phyloP scores from a whole-genome alignment of 2,888 invertebrate species.

The Scaptomyza cyrtandrae region DNA sequence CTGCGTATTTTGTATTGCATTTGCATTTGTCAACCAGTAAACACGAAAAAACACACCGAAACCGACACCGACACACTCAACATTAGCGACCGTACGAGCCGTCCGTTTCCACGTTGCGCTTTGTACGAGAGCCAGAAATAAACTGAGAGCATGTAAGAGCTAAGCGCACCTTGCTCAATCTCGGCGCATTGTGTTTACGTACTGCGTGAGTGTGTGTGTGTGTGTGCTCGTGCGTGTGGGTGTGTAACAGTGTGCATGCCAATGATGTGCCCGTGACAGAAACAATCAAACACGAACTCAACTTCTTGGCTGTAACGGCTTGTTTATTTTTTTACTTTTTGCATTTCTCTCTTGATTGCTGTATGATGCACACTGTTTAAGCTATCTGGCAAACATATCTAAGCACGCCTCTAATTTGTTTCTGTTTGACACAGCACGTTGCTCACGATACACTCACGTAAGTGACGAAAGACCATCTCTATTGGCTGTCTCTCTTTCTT shows the following conservation, averaged over 20 bases:
- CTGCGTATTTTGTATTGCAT: slow-evolving; percentile 50
- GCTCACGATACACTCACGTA: slow-evolving; percentile 32
- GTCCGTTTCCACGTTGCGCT: slow-evolving; percentile 75
- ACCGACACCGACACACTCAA: slow-evolving; percentile 59
- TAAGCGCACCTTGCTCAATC: slow-evolving; percentile 80
- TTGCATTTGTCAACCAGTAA: slow-evolving; percentile 55
- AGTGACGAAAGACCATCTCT: slow-evolving; percentile 31
- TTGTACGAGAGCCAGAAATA: slow-evolving; percentile 82
- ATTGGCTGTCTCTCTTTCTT: slow-evolving; percentile 14
- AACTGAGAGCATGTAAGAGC: slow-evolving; percentile 76
- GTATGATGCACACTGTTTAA: neutral
- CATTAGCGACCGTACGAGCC: slow-evolving; percentile 51
- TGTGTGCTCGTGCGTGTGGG: slow-evolving; percentile 39
- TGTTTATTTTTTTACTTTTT: neutral
- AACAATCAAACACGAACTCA: slow-evolving; percentile 41
- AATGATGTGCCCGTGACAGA: slow-evolving; percentile 60
- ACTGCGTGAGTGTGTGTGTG: slow-evolving; percentile 4
- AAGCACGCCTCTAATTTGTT: neutral
- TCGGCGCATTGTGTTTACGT: slow-evolving; percentile 64
- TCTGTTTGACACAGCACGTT: neutral
- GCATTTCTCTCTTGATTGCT: neutral
- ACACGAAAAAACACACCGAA: slow-evolving; percentile 49
- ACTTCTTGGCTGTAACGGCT: neutral
- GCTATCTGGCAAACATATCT: slow-evolving; percentile 3
- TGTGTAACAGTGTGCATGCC: slow-evolving; percentile 48